Evolutionary conservation across 2,113 vertebrate genomes (phyloP).

Genomic region (Fregetta grallaria): DNA sequence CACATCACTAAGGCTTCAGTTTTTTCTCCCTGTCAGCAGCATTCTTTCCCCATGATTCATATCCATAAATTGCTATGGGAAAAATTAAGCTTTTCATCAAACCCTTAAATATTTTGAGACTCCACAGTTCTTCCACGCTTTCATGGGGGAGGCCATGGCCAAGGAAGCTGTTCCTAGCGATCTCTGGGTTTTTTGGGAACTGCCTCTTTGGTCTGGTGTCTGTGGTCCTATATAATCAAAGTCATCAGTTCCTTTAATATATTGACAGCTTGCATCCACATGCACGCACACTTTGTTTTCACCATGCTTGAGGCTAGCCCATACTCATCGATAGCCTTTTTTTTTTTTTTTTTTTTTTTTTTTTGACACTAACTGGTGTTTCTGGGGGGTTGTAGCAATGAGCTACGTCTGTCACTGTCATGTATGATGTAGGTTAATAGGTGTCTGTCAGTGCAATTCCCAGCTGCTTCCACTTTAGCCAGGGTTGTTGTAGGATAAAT

Average conservation of each 20-base stretch:
- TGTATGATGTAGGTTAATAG: neutral
- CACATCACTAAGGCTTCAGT: slow-evolving; percentile 8
- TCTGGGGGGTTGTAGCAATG: neutral
- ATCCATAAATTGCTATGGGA: slow-evolving; percentile 8
- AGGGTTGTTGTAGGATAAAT: neutral
- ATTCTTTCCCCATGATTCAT: slow-evolving; percentile 47
- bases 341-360: neutral
- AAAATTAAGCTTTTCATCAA: slow-evolving; percentile 59
- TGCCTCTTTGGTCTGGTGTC: neutral
- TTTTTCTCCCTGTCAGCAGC: slow-evolving; percentile 52
- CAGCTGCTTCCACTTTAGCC: neutral
- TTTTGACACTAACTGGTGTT: neutral
- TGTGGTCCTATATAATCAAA: neutral
- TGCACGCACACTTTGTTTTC: neutral
- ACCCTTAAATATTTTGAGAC: neutral
- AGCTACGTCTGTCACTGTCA: neutral
- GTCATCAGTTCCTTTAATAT: neutral
- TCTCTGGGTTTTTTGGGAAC: neutral
- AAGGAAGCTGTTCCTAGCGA: neutral
- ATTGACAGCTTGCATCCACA: neutral
- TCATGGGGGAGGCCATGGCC: neutral
- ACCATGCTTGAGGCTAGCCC: neutral
- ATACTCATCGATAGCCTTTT: neutral
- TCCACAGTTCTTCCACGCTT: neutral
- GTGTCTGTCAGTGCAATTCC: neutral